Percentiles rank a stretch among this genome's conserved stretches.
Evolutionary conservation across 2,888 invertebrate genomes (phyloP).

Genomic region (Hoplodrina blanda): DNA sequence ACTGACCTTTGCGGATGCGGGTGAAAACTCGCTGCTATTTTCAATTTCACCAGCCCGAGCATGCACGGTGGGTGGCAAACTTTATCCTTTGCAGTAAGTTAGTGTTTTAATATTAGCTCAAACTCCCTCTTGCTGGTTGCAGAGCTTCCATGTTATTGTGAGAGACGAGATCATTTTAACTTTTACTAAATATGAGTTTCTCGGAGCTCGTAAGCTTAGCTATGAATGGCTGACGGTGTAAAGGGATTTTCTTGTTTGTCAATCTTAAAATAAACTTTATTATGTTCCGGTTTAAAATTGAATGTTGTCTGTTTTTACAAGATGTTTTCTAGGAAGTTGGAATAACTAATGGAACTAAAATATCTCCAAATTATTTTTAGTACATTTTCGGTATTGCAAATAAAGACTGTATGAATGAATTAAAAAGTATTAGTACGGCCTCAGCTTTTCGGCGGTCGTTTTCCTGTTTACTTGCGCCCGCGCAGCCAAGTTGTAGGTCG

Average conservation of each 20-base stretch:
- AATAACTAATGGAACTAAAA: conserved; percentile 1
- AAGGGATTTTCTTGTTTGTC: conserved; percentile 32
- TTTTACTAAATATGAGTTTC: conserved; percentile 53
- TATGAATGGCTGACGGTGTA: conserved; percentile 28
- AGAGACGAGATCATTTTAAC: conserved; percentile 55
- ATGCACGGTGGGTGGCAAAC: conserved; percentile 58
- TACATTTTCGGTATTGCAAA: conserved; percentile 16
- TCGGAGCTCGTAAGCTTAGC: conserved; percentile 36
- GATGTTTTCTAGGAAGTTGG: conserved; percentile 4
- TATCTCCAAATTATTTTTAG: conserved; percentile 15
- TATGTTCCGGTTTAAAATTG: conserved; percentile 26
- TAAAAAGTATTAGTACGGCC: conserved; percentile 59
- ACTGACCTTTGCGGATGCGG: conserved; percentile 53
- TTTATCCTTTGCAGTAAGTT: conserved; percentile 56
- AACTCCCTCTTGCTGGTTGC: conserved; percentile 43
- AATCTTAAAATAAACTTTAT: conserved; percentile 37
- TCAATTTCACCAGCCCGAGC: conserved; percentile 31
- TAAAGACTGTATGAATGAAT: conserved; percentile 41
- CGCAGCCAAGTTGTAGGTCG: conserved; percentile 64
- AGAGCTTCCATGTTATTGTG: conserved; percentile 47
- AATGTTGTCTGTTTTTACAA: conserved; percentile 11
- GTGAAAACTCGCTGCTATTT: conserved; percentile 47
- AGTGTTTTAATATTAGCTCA: conserved; percentile 62
- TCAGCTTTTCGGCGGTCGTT: conserved; percentile 61
- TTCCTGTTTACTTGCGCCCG: conserved; percentile 73